phyloP scores from a whole-genome alignment of 2,797 vertebrate genomes.

The Rhinichthys osculus region DNA sequence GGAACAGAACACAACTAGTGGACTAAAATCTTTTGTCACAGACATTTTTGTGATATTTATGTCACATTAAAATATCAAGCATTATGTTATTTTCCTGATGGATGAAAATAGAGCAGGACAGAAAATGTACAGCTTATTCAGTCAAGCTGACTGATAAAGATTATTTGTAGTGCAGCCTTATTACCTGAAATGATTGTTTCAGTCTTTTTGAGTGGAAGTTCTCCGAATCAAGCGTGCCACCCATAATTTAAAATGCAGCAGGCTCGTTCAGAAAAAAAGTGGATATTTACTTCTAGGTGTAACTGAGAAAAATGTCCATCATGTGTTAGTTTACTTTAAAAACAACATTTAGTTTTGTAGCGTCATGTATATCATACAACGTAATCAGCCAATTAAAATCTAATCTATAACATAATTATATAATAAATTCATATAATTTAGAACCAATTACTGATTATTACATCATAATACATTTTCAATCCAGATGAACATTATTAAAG shows the following conservation, averaged over 20 bases:
- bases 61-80: neutral
- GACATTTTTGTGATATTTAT: neutral
- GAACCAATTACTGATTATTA: neutral
- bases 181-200: slow-evolving; percentile 1
- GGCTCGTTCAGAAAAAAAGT: neutral
- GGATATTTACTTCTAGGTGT: neutral
- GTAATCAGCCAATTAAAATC: neutral
- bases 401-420: neutral
- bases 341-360: neutral
- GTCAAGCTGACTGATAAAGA: neutral
- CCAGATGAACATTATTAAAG: neutral
- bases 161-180: neutral
- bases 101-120: neutral
- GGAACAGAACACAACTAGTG: neutral
- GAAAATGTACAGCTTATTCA: too few relatives aligned
- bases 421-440: neutral
- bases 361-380: neutral
- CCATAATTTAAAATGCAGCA: neutral
- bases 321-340: neutral
- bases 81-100: neutral
- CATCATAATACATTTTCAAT: neutral
- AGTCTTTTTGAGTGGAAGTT: neutral
- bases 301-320: neutral
- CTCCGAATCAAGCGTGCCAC: neutral
- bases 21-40: neutral